Evolutionary conservation across 2,797 vertebrate genomes (phyloP).

Genomic region (Liparis tanakae): DNA sequence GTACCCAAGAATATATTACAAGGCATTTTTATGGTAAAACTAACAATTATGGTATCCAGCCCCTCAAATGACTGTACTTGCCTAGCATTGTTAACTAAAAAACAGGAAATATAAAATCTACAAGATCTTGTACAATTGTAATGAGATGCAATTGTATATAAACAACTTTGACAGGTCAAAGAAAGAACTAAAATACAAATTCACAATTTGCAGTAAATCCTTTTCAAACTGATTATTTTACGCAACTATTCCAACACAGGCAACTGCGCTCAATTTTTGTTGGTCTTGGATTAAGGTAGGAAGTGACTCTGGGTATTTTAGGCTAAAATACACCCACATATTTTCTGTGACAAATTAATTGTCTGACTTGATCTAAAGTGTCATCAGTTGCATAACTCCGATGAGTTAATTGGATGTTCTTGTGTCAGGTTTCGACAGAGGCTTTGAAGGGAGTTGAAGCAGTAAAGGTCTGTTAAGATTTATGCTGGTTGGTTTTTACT

Average conservation of each 20-base stretch:
- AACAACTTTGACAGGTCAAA: not conserved
- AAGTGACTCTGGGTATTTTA: not conserved
- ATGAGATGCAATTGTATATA: not conserved
- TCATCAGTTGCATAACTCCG: not conserved
- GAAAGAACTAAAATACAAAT: not conserved
- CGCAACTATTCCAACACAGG: not conserved
- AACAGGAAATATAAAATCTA: not conserved
- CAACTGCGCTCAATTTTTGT: not conserved
- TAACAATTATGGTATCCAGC: not conserved
- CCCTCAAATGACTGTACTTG: not conserved
- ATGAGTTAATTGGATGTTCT: slow-evolving; percentile 2
- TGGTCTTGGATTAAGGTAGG: slow-evolving; percentile 1
- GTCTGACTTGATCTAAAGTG: slow-evolving; percentile 21
- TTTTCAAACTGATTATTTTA: not conserved
- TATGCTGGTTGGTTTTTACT: not conserved
- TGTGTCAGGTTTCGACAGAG: not conserved
- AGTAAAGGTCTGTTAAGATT: not conserved
- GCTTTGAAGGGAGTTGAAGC: slow-evolving; percentile 10
- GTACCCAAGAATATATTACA: not conserved
- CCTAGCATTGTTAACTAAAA: not conserved
- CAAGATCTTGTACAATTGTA: not conserved
- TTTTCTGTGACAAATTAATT: slow-evolving; percentile 1
- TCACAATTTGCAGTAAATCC: not conserved
- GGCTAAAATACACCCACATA: not conserved
- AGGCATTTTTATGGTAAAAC: not conserved